Evolutionary conservation across 2,888 invertebrate genomes (phyloP).

Genomic region (Loripinus fragilis): DNA sequence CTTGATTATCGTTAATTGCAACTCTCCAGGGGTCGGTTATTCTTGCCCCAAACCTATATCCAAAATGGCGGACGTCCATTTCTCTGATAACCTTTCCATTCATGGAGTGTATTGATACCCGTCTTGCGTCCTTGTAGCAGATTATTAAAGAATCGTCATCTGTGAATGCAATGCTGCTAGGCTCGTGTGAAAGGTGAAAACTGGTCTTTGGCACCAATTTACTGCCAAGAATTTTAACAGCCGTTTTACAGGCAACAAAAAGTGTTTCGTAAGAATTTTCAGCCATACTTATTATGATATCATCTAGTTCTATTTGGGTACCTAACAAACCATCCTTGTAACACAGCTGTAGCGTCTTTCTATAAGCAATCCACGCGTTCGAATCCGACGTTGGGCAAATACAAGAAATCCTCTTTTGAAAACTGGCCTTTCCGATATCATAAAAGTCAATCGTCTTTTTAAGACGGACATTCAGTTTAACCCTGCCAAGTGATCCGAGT

Average conservation of each 20-base stretch:
- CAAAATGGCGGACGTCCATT: constrained; percentile 50
- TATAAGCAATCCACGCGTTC: constrained; percentile 54
- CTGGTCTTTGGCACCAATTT: constrained; percentile 35
- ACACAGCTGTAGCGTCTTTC: constrained; percentile 50
- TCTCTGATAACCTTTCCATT: constrained; percentile 48
- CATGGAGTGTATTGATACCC: constrained; percentile 43
- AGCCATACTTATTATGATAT: constrained; percentile 33
- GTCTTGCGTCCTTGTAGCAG: constrained; percentile 48
- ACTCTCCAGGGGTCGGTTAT: constrained; percentile 57
- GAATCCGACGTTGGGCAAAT: constrained; percentile 39
- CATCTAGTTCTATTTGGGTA: constrained; percentile 36
- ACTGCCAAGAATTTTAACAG: constrained; percentile 37
- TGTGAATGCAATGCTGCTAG: constrained; percentile 49
- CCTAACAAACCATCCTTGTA: constrained; percentile 49
- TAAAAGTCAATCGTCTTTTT: constrained; percentile 34
- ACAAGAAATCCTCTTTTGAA: constrained; percentile 37
- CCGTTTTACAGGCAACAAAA: constrained; percentile 45
- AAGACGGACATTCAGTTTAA: constrained; percentile 35
- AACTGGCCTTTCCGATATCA: constrained; percentile 36
- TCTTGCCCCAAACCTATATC: constrained; percentile 49
- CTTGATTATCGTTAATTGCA: constrained; percentile 35
- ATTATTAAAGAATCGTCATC: constrained; percentile 40
- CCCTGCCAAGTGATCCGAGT: constrained; percentile 33
- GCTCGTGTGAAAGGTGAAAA: constrained; percentile 46
- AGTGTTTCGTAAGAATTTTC: constrained; percentile 40